A percentile compares a stretch with the other conserved stretches of the same genome.
Evolutionary conservation across 2,888 invertebrate genomes (phyloP).

Genomic region (Monopis laevigella): DNA sequence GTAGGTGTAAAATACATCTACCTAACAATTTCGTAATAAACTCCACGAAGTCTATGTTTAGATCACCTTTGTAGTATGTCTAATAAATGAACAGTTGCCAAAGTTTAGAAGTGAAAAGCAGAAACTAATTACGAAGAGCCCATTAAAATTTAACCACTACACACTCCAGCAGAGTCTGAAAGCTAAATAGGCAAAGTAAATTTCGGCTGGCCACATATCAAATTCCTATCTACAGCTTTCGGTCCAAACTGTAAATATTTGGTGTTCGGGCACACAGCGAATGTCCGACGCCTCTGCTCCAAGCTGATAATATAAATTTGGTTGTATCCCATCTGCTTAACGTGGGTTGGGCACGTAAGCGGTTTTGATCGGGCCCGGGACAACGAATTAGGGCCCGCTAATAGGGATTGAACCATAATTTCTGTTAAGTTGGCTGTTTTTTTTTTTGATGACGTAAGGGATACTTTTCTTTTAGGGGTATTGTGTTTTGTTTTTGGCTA

Average conservation of each 20-base stretch:
- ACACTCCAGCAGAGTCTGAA: neutral
- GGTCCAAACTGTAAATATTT: conserved; percentile 11
- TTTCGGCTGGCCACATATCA: conserved; percentile 10
- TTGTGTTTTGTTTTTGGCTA: neutral
- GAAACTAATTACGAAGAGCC: neutral
- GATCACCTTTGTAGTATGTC: no score
- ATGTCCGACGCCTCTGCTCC: conserved; percentile 2
- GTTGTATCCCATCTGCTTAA: conserved; percentile 6
- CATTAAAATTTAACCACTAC: neutral
- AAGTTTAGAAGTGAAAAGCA: neutral
- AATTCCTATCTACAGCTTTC: conserved; percentile 6
- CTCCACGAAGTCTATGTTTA: no score
- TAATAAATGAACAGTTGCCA: no score
- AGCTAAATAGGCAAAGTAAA: conserved; percentile 5
- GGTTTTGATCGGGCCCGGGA: conserved; percentile 1
- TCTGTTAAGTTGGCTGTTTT: neutral
- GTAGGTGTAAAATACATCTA: no score
- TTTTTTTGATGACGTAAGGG: conserved; percentile 4
- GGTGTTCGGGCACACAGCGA: conserved; percentile 1
- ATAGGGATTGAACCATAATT: neutral
- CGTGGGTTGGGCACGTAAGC: neutral
- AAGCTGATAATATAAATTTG: conserved; percentile 11
- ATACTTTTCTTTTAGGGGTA: neutral
- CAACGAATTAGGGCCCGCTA: conserved; percentile 4
- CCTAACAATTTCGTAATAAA: no score